Evolutionary conservation across 2,113 vertebrate species (phyloP).

Genomic region (Rhinolophus ferrumequinum): DNA sequence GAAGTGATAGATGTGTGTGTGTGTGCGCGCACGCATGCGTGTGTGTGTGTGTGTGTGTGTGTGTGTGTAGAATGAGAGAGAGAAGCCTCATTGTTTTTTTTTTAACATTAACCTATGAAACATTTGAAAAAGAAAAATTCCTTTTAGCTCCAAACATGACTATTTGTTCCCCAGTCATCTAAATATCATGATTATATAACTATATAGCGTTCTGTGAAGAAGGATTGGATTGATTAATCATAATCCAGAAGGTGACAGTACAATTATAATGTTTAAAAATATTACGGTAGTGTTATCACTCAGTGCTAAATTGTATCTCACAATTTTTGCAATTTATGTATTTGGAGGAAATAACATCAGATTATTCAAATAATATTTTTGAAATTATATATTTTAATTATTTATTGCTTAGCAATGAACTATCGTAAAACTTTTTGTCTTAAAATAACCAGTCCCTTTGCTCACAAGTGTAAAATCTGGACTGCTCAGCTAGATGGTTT

Average conservation of each 20-base stretch:
- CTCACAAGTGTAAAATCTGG: neutral
- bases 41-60: neutral
- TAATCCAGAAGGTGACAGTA: slow-evolving; percentile 79
- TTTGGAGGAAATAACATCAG: neutral
- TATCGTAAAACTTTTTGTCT: neutral
- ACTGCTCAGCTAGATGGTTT: neutral
- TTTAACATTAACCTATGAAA: neutral
- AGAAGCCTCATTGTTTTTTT: neutral
- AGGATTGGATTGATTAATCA: slow-evolving; percentile 59
- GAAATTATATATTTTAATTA: neutral
- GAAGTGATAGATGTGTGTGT: neutral
- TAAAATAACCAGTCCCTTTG: neutral
- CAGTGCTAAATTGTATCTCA: neutral
- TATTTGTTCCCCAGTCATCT: neutral
- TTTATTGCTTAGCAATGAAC: neutral
- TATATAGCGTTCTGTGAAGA: neutral
- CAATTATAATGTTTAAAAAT: slow-evolving; percentile 68
- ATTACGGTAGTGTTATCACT: neutral
- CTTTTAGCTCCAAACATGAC: neutral
- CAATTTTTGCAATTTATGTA: neutral
- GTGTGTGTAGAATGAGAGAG: neutral
- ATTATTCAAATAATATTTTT: neutral
- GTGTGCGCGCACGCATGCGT: neutral
- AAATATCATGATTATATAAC: neutral
- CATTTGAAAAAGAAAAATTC: neutral